Evolutionary conservation across 2,797 vertebrate genomes (phyloP).

Genomic region (Ambastaia sidthimunki): DNA sequence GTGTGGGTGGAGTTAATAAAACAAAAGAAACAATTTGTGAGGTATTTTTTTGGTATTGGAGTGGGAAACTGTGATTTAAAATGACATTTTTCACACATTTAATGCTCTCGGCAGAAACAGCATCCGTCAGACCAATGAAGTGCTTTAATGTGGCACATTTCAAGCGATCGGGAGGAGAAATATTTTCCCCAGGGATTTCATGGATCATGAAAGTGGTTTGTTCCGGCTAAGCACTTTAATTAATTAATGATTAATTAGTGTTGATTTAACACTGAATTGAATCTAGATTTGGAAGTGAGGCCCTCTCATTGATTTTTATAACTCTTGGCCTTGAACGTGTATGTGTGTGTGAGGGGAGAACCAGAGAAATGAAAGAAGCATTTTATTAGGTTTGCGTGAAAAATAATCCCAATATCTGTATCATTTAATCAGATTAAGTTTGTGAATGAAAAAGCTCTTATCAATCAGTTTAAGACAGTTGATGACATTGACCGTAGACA

Average conservation of each 20-base stretch:
- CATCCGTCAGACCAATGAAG: not conserved
- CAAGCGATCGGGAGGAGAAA: constrained; percentile 16
- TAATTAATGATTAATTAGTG: constrained; percentile 67
- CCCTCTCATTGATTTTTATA: constrained; percentile 58
- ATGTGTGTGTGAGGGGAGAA: not conserved
- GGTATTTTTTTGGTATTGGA: not conserved
- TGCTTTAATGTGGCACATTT: not conserved
- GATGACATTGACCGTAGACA: not conserved
- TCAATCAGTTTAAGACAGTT: not conserved
- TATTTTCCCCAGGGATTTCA: constrained; percentile 47
- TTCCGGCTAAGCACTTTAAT: constrained; percentile 60
- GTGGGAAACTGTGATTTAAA: not conserved
- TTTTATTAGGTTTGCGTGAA: not conserved
- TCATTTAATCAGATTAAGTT: constrained; percentile 11
- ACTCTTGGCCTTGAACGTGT: constrained; percentile 10
- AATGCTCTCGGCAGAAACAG: constrained; percentile 7
- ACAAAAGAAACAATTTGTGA: not conserved
- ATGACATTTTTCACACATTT: not conserved
- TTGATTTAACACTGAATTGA: constrained; percentile 62
- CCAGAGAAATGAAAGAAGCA: not conserved
- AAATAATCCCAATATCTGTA: not conserved
- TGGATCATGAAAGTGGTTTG: constrained; percentile 49
- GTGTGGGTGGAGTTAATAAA: constrained; percentile 1
- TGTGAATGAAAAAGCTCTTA: not conserved
- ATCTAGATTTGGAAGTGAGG: constrained; percentile 61